Evolutionary conservation across 2,888 invertebrate genomes (phyloP).

Genomic region (Pristionchus fissidentatus): DNA sequence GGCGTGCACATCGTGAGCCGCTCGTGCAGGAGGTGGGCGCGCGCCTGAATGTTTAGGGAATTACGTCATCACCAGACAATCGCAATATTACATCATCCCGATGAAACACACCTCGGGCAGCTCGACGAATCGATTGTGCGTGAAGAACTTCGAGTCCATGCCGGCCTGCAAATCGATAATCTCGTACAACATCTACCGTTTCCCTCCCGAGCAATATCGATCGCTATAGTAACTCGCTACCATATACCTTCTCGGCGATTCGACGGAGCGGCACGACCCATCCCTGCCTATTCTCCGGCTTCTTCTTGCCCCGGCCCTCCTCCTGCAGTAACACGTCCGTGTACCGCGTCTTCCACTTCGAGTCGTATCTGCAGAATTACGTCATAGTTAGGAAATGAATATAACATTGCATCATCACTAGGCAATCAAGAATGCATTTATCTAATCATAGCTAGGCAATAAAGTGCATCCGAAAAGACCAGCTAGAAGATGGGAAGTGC

Average conservation of each 20-base stretch:
- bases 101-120: slow-evolving; percentile 52
- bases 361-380: slow-evolving; percentile 55
- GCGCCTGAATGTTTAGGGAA: slow-evolving; percentile 48
- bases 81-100: slow-evolving; percentile 52
- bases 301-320: slow-evolving; percentile 55
- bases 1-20: slow-evolving; percentile 33
- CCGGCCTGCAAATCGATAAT: slow-evolving; percentile 38
- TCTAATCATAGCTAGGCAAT: no score
- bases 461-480: no score
- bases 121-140: slow-evolving; percentile 56
- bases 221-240: not conserved
- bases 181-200: not conserved
- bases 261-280: slow-evolving; percentile 65
- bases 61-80: slow-evolving; percentile 52
- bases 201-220: not conserved
- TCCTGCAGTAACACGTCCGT: slow-evolving; percentile 57
- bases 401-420: not conserved
- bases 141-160: slow-evolving; percentile 60
- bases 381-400: not conserved
- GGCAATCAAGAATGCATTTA: not conserved
- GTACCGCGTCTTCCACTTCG: slow-evolving; percentile 63
- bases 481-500: no score
- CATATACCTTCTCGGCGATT: slow-evolving; percentile 58
- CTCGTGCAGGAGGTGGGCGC: slow-evolving; percentile 35
- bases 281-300: slow-evolving; percentile 61